Percentiles rank a stretch among this genome's conserved stretches.
phyloP scores from a whole-genome alignment of 2,113 vertebrate genomes.

The Amblyopsis rosae region DNA sequence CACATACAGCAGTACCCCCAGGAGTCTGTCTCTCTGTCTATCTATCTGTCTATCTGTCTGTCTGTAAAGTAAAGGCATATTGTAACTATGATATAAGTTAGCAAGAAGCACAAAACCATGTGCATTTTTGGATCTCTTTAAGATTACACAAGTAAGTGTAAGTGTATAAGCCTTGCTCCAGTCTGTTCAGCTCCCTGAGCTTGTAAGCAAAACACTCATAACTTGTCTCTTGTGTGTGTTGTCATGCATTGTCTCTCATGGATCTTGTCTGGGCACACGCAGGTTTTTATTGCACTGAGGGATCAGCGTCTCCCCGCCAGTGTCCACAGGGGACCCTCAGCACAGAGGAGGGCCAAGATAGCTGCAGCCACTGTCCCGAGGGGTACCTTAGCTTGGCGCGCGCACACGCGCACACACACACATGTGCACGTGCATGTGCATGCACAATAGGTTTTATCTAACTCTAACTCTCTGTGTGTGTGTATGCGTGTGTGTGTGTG shows the following conservation, averaged over 20 bases:
- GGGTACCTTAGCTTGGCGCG: constrained; percentile 74
- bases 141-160: no score
- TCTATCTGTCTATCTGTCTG: no score
- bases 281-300: constrained; percentile 88
- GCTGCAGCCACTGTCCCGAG: constrained; percentile 81
- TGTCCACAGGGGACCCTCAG: constrained; percentile 85
- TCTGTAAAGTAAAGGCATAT: no score
- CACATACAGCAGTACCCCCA: background rate
- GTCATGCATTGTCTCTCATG: constrained; percentile 22
- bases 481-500: background rate
- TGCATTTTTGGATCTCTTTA: background rate
- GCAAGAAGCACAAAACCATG: background rate
- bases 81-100: no score
- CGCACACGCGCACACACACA: background rate
- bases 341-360: constrained; percentile 65
- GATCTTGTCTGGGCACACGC: constrained; percentile 41
- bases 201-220: constrained; percentile 42
- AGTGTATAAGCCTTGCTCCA: constrained; percentile 8
- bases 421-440: background rate
- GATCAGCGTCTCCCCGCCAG: constrained; percentile 73
- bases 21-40: no score
- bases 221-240: constrained; percentile 4
- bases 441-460: background rate
- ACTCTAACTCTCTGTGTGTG: background rate
- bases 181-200: constrained; percentile 1